These are phyloP conservation scores for Leptura quadrifasciata DNA, from an alignment of 2,888 invertebrate genomes.

Conservation along the genomic window DNA sequence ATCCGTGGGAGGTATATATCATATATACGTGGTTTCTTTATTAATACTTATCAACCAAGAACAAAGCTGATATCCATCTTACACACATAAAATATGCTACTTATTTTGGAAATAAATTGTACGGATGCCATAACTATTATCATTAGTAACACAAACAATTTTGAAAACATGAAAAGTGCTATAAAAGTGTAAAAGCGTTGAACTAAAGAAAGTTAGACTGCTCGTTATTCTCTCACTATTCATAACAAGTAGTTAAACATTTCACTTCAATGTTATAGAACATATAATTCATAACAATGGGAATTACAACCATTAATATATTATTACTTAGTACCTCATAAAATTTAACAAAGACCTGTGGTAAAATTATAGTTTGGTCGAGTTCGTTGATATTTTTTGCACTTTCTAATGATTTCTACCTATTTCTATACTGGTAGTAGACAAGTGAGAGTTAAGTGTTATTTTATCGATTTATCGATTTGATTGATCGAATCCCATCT, in stretches of 20 bases:
- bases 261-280: slow-evolving; percentile 16
- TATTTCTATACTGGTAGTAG: background rate
- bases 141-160: no score
- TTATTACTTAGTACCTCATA: slow-evolving; percentile 23
- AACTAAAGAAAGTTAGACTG: slow-evolving; percentile 16
- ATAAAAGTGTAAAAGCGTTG: no score
- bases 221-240: slow-evolving; percentile 16
- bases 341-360: slow-evolving; percentile 24
- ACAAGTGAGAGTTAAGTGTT: background rate
- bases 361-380: slow-evolving; percentile 17
- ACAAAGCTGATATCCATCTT: background rate
- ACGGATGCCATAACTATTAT: no score
- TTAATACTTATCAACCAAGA: background rate
- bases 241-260: slow-evolving; percentile 13
- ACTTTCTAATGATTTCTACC: slow-evolving; percentile 21
- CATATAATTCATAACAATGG: slow-evolving; percentile 22
- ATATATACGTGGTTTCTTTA: background rate
- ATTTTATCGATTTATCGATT: background rate
- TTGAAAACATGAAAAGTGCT: no score
- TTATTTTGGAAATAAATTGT: no score
- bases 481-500: background rate
- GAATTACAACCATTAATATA: slow-evolving; percentile 14
- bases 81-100: background rate
- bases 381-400: slow-evolving; percentile 6
- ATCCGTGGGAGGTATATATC: background rate